These are phyloP conservation scores for Dyspetes luteomarginatus DNA, from an alignment of 2,888 invertebrate species.

Conservation along the genomic window DNA sequence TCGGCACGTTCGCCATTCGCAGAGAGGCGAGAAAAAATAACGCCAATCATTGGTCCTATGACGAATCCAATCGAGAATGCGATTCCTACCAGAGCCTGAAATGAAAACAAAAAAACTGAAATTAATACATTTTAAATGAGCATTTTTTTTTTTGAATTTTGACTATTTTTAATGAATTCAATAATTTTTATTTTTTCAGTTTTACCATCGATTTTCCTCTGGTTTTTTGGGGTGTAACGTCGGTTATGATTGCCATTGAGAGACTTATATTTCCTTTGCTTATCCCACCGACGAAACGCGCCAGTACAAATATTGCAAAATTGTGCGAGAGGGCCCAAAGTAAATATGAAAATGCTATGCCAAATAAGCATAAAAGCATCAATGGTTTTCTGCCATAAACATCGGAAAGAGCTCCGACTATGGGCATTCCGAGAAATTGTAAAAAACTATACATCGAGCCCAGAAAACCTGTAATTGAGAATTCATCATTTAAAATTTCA, in stretches of 20 bases:
- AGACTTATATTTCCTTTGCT: constrained; percentile 98
- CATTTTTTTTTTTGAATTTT: background rate
- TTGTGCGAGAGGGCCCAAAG: constrained; percentile 95
- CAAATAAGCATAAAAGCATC: constrained; percentile 93
- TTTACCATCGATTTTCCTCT: constrained; percentile 97
- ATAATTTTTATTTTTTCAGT: constrained; percentile 4
- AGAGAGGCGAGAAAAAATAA: constrained; percentile 89
- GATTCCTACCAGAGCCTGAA: constrained; percentile 96
- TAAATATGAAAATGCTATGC: constrained; percentile 93
- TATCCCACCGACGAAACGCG: constrained; percentile 96
- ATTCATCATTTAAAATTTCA: background rate
- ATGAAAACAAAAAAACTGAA: background rate
- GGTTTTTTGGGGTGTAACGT: constrained; percentile 93
- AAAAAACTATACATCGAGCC: constrained; percentile 98
- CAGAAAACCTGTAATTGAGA: constrained; percentile 87
- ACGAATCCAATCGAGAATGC: constrained; percentile 99
- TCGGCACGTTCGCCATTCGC: constrained; percentile 87
- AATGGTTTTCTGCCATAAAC: constrained; percentile 95
- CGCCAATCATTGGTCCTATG: constrained; percentile 97
- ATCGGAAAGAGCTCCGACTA: constrained; percentile 97
- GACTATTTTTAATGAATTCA: background rate
- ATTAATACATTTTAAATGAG: background rate
- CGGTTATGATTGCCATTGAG: constrained; percentile 97
- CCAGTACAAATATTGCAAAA: constrained; percentile 95
- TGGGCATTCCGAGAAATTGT: constrained; percentile 97